Evolutionary conservation across 2,113 vertebrate genomes (phyloP), one percentile per base, ranked within the genome.

Genomic region (Elanus axillaris): DNA sequence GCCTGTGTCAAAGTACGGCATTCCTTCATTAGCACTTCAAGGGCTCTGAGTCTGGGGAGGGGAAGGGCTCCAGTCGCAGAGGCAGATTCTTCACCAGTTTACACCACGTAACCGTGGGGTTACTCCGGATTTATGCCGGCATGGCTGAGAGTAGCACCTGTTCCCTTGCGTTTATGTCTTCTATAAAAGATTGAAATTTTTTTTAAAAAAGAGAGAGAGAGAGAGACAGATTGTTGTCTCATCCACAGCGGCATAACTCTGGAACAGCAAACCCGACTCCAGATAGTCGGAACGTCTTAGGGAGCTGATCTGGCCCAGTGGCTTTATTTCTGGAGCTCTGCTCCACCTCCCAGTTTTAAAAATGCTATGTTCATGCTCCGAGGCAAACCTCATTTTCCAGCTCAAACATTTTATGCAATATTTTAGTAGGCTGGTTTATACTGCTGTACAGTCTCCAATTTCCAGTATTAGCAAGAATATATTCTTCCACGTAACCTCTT

Each of bases 1-100:
- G 85, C 81, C 95, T 32, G 5, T 86, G 97, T 95, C 95, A 86
- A 85, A 22, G 42, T 80, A 40, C 18, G 8, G 83, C 81, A 69
- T 34, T 78, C 93, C 97, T 97, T 97, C 96, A 97, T 98, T 97
- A 97, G 95, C 96, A 97, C 95, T 97, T 98, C 95, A 97, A 73
- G 93, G 38, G 13, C 67, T 87, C 68, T 18, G 94, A 96, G 67
- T 90, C 92, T 63, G 55, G 73, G 87, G 73, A 97, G 64, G 93
- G 74, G 47, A 93, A 94, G 90, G 72, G 68, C 56, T 94, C 59
- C 86, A 67, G 91, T 78, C 91, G 77, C 74, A 64, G 48, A 75
- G 48, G 58, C 29, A 88, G 71, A 91, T 64, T 62, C 90, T 90
- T 76, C 43, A 90, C 48, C 72, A 29, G 75, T 79, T 91, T 93